Conservation (phyloP, 1,140 invertebrate genomes). For the Wiebesia pumilae region DNA sequence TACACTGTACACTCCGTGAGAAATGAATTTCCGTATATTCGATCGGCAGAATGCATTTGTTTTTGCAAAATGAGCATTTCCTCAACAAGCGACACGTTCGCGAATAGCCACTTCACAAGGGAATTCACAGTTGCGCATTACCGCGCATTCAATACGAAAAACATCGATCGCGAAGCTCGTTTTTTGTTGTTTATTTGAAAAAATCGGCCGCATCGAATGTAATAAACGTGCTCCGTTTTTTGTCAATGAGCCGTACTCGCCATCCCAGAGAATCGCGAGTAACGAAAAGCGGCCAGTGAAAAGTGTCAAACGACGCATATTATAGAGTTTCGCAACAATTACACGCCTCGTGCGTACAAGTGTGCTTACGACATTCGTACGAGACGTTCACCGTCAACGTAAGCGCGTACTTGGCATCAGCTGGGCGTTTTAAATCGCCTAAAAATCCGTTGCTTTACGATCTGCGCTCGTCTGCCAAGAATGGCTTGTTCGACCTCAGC, state of each 20-base stretch:
- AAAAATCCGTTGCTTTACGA: not conserved
- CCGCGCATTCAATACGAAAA: no score
- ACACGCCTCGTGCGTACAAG: no score
- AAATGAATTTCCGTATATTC: no score
- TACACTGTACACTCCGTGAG: no score
- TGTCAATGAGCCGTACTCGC: not conserved
- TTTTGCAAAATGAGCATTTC: slow-evolving; percentile 14
- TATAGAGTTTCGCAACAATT: not conserved
- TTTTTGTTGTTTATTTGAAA: not conserved
- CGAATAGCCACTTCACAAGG: not conserved
- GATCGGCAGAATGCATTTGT: no score
- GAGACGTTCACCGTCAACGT: not conserved
- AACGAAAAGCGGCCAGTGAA: not conserved
- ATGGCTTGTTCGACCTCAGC: not conserved
- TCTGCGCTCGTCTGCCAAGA: not conserved
- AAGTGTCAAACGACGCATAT: not conserved
- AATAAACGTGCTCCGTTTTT: not conserved
- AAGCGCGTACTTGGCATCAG: not conserved
- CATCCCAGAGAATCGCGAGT: not conserved
- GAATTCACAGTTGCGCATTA: no score
- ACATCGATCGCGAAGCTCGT: not conserved
- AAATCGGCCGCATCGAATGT: not conserved
- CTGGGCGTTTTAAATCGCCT: not conserved
- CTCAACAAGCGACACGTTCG: not conserved
- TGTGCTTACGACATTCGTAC: not conserved